A percentile compares a stretch with the other conserved stretches of the same genome.
Conservation (phyloP, 2,797 vertebrate species). For the Crocodylus rhombifer region DNA sequence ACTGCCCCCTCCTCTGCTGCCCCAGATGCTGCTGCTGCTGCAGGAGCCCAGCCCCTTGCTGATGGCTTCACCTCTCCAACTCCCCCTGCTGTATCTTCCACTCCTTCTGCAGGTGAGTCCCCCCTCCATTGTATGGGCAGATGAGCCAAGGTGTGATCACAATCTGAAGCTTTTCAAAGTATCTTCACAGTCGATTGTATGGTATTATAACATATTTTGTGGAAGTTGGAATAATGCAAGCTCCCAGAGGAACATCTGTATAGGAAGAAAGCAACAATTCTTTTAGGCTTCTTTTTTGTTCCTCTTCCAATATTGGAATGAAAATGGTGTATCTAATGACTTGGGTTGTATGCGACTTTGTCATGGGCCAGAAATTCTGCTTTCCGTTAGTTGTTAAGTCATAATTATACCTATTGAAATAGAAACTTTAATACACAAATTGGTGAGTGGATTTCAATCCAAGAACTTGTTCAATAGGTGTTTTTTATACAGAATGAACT, state of each 20-base stretch:
- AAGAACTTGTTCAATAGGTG: not conserved
- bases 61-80: conserved; percentile 94
- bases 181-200: not conserved
- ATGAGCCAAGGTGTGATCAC: not conserved
- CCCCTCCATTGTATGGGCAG: conserved; percentile 57
- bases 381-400: conserved; percentile 1
- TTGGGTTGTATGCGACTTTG: not conserved
- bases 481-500: not conserved
- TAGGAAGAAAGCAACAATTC: not conserved
- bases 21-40: conserved; percentile 82
- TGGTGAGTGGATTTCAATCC: not conserved
- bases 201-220: not conserved
- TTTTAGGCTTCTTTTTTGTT: not conserved
- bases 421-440: not conserved
- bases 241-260: not conserved
- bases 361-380: not conserved
- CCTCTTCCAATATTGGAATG: not conserved
- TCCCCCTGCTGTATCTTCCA: conserved; percentile 89
- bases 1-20: conserved; percentile 82
- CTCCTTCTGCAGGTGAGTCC: conserved; percentile 93
- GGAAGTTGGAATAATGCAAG: not conserved
- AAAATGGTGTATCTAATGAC: not conserved
- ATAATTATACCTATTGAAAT: not conserved
- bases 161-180: not conserved
- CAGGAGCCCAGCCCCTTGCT: conserved; percentile 90